Conservation (phyloP, 2,888 invertebrate genomes). For the Leptothorax acervorum region DNA sequence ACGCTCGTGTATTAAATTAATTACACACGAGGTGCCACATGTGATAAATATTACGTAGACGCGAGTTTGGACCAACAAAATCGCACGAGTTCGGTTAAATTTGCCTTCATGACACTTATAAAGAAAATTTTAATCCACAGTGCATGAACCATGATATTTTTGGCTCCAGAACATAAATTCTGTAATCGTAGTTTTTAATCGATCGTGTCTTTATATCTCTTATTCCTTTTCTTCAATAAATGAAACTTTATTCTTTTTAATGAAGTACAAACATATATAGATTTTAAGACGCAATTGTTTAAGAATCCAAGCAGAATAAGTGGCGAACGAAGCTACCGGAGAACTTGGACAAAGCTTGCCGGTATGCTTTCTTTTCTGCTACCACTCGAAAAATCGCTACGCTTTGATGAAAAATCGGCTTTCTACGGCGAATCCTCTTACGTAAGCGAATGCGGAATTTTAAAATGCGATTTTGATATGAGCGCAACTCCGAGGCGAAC, state of each 20-base stretch:
- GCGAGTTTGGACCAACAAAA: neutral
- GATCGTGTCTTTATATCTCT: neutral
- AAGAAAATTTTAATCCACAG: neutral
- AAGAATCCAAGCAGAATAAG: neutral
- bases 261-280: neutral
- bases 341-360: neutral
- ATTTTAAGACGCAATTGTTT: neutral
- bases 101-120: neutral
- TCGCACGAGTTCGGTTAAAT: neutral
- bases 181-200: neutral
- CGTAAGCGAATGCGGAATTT: neutral
- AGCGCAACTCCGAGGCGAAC: neutral
- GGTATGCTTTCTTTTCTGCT: neutral
- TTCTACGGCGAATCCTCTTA: neutral
- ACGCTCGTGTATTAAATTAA: slow-evolving; percentile 23
- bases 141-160: neutral
- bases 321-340: neutral
- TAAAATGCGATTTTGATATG: neutral
- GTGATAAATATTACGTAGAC: slow-evolving; percentile 16
- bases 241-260: neutral
- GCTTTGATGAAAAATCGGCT: neutral
- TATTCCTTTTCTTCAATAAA: neutral
- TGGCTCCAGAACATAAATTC: neutral
- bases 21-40: slow-evolving; percentile 37
- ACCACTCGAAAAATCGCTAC: neutral